Conservation (phyloP, 2,797 vertebrate genomes). For the Bradypus variegatus region DNA sequence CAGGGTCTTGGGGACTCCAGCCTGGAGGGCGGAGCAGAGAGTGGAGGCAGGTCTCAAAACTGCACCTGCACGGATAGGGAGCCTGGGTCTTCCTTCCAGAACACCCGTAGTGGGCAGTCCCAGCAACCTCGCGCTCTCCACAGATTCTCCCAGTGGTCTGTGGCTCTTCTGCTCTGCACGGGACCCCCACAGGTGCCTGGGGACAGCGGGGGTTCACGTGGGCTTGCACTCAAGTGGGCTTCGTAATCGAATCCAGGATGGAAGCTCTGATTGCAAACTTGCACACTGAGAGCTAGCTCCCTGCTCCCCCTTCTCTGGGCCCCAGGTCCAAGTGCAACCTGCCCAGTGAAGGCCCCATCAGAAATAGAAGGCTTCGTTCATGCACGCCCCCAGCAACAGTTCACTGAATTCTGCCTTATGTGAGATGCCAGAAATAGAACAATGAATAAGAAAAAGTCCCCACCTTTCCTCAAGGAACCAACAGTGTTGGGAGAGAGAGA, state of each 20-base stretch:
- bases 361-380: not conserved
- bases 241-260: not conserved
- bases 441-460: not conserved
- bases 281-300: not conserved
- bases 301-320: not conserved
- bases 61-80: not conserved
- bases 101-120: fast-evolving
- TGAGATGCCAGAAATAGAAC: not conserved
- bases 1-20: too few species aligned
- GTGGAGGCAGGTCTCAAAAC: not conserved
- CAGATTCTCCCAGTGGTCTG: not conserved
- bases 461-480: not conserved
- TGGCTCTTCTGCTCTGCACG: not conserved
- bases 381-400: not conserved
- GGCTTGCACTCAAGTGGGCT: too few species aligned
- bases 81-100: not conserved
- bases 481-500: not conserved
- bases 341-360: not conserved
- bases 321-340: not conserved
- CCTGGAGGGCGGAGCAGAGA: too few species aligned
- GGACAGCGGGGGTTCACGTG: not conserved
- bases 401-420: not conserved
- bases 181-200: not conserved
- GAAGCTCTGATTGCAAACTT: not conserved
- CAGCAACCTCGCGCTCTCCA: not conserved